Evolutionary conservation across 2,797 vertebrate genomes (phyloP).

Genomic region (Lerista edwardsae): DNA sequence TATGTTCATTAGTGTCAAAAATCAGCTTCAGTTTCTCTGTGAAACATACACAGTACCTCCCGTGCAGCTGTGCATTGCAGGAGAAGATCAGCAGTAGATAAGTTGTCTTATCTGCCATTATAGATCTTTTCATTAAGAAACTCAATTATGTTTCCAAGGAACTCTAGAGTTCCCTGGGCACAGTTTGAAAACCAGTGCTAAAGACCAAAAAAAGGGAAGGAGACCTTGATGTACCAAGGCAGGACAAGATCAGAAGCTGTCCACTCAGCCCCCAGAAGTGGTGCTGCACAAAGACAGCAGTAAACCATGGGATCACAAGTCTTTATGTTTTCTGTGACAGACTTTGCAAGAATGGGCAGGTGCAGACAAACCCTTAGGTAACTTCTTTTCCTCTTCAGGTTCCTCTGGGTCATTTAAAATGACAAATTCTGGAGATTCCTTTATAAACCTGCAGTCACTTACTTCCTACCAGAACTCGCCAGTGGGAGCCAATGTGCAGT

Average conservation of each 20-base stretch:
- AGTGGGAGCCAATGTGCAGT: slow-evolving; percentile 72
- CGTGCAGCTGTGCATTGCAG: background rate
- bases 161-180: background rate
- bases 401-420: slow-evolving; percentile 84
- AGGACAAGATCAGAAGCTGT: background rate
- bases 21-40: no score
- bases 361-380: slow-evolving; percentile 18
- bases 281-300: background rate
- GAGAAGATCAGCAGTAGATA: background rate
- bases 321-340: slow-evolving; percentile 11
- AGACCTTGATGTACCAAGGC: background rate
- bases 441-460: slow-evolving; percentile 81
- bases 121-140: background rate
- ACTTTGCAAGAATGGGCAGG: slow-evolving; percentile 8
- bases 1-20: no score
- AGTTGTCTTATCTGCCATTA: background rate
- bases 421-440: slow-evolving; percentile 81
- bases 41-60: background rate
- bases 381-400: slow-evolving; percentile 75
- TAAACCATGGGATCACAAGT: background rate
- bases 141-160: background rate
- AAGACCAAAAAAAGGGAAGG: background rate
- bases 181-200: background rate
- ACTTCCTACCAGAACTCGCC: slow-evolving; percentile 77
- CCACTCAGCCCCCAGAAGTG: background rate